These are phyloP conservation scores for Amphiura filiformis DNA, from an alignment of 35 echinoderm and acorn worm species.

Conservation along the genomic window DNA sequence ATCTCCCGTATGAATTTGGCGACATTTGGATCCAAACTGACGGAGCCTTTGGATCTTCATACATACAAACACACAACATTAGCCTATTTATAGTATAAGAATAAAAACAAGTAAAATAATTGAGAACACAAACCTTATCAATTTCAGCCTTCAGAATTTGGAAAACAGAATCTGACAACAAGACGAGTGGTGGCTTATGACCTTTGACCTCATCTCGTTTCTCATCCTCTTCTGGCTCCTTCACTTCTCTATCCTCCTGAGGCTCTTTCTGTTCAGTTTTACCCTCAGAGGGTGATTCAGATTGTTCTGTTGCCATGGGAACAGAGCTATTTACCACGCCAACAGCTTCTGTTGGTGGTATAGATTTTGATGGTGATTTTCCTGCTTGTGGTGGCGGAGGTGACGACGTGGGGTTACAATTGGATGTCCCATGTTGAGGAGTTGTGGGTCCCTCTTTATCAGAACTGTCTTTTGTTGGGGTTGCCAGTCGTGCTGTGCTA, in stretches of 20 bases:
- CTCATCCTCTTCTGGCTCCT: not conserved
- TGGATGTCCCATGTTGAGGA: slow-evolving; percentile 27
- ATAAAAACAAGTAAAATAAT: too few species aligned
- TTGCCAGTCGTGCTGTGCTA: slow-evolving; percentile 31
- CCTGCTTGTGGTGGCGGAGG: not conserved
- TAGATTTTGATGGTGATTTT: not conserved
- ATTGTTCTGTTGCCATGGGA: slow-evolving; percentile 28
- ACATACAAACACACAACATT: too few species aligned
- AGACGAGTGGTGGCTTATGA: slow-evolving; percentile 23
- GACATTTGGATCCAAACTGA: too few species aligned
- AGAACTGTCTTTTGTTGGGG: not conserved
- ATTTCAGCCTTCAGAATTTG: slow-evolving; percentile 18
- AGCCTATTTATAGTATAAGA: too few species aligned
- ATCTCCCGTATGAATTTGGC: too few species aligned
- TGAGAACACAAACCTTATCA: slow-evolving; percentile 23
- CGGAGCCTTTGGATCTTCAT: too few species aligned
- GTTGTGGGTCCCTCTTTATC: not conserved
- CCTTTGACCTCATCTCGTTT: not conserved
- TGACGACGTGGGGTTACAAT: slow-evolving; percentile 22
- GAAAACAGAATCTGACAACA: slow-evolving; percentile 35
- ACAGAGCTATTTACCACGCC: slow-evolving; percentile 35
- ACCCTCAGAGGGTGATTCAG: not conserved
- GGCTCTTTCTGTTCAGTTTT: not conserved
- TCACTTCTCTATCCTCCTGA: slow-evolving; percentile 17
- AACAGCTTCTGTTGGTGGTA: not conserved